Evolutionary conservation across 2,113 vertebrate species (phyloP).

Genomic region (Urocynchramus pylzowi): DNA sequence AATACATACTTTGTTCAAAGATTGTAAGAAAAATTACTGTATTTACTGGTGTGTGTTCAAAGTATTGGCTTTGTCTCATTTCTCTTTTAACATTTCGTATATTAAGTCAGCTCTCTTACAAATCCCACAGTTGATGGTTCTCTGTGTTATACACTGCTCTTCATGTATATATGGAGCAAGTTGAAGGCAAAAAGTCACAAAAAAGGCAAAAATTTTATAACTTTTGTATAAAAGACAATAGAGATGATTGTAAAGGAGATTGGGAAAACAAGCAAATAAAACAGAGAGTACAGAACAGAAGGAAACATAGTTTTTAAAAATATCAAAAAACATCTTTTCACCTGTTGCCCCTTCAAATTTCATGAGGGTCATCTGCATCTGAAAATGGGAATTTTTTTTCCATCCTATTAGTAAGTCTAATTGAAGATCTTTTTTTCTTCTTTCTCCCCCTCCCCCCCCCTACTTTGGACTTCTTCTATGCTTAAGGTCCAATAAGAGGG

Average conservation of each 20-base stretch:
- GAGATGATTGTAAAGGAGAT: not conserved
- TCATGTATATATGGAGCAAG: not conserved
- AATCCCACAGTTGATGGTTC: not conserved
- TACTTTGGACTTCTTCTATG: not conserved
- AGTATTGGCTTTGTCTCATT: not conserved
- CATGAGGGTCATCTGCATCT: not conserved
- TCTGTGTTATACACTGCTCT: not conserved
- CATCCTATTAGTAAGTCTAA: not conserved
- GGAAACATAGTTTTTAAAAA: not conserved
- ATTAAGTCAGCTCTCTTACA: not conserved
- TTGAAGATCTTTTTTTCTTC: not conserved
- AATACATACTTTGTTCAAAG: not conserved
- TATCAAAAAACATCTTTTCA: not conserved
- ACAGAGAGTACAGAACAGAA: not conserved
- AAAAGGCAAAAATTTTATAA: not conserved
- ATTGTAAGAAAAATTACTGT: not conserved
- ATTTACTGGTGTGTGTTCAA: not conserved
- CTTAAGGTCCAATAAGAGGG: not conserved
- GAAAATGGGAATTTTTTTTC: not conserved
- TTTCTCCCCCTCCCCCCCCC: rapidly evolving
- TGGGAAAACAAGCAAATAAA: not conserved
- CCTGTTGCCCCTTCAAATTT: not conserved
- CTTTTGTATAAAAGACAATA: not conserved
- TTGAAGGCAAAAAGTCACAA: not conserved
- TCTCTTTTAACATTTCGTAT: not conserved